Base-by-base conservation (phyloP, 2,113 vertebrate genomes). In the Elephas maximus region DNA sequence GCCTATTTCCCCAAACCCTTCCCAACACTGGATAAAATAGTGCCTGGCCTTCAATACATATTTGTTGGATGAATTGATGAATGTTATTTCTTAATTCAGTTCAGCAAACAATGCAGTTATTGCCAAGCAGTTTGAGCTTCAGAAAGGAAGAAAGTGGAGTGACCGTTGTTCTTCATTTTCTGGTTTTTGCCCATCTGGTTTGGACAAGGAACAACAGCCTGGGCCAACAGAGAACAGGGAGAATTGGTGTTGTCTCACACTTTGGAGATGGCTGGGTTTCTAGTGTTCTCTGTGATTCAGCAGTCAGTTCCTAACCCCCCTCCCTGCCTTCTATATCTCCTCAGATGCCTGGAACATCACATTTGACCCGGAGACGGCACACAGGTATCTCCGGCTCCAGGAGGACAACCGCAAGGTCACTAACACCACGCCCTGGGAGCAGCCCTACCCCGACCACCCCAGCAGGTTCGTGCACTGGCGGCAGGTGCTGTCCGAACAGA, bases 361-460 rank as follows among this genome's bases (percentile, higher is more conserved):
- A 0, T 98, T 99, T 94, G 98, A 98, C 96, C 97, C 96, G 0
- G 97, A 98, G 85, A 98, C 99, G 0, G 98, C 99, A 6, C 99
- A 99, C 95, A 99, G 98, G 96, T 99, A 99, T 96, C 99, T 99
- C 71, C 98, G 99, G 2, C 98, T 99, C 94, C 99, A 99, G 0
- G 98, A 99, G 26, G 98, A 98, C 3, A 99, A 99, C 60, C 80
- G 97, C 91, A 99, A 99, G 94, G 98, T 98, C 77, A 99, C 98
- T 91, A 99, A 98, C 97, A 98, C 98, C 67, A 98, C 98, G 0
- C 99, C 99, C 2, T 99, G 99, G 99, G 98, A 99, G 80, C 99
- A 99, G 11, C 94, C 97, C 0, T 99, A 99, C 67, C 98, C 98
- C 0, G 98, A 99, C 8, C 91, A 98, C 0, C 99, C 99, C 0